Evolutionary conservation across 2,797 vertebrate genomes (phyloP).

Genomic region (Rostrhamus sociabilis): DNA sequence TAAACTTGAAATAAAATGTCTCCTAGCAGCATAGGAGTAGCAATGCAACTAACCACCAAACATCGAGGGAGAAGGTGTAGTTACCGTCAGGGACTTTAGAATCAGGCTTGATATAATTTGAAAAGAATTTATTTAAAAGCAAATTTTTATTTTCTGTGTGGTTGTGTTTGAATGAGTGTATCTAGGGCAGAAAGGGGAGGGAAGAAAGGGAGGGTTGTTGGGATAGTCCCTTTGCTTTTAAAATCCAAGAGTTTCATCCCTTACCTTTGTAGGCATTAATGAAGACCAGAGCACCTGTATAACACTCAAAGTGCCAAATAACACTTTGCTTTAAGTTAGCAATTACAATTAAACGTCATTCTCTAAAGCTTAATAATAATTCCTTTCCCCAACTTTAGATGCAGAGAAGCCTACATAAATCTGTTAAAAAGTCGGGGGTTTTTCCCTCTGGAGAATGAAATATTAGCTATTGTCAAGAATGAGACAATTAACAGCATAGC

Average conservation of each 20-base stretch:
- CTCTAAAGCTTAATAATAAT: not conserved
- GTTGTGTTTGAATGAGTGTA: not conserved
- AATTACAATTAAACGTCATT: not conserved
- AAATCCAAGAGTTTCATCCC: not conserved
- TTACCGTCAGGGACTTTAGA: not conserved
- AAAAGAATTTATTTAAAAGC: not conserved
- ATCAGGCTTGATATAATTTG: not conserved
- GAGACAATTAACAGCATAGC: not conserved
- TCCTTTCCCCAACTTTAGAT: not conserved
- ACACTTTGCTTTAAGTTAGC: not conserved
- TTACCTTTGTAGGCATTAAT: not conserved
- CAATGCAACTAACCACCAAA: not conserved
- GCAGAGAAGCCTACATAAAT: not conserved
- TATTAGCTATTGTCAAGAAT: not conserved
- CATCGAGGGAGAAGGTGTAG: not conserved
- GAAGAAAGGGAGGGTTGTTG: not conserved
- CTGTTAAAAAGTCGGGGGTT: fast-evolving
- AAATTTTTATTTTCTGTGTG: not conserved
- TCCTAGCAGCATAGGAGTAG: not conserved
- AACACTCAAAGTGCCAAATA: not conserved
- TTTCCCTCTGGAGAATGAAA: not conserved
- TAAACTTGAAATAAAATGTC: not conserved
- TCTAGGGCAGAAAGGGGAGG: not conserved
- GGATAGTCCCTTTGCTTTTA: not conserved
- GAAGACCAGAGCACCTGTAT: not conserved